phyloP scores from a whole-genome alignment of 2,888 invertebrate species.

The Parnassius smintheus region DNA sequence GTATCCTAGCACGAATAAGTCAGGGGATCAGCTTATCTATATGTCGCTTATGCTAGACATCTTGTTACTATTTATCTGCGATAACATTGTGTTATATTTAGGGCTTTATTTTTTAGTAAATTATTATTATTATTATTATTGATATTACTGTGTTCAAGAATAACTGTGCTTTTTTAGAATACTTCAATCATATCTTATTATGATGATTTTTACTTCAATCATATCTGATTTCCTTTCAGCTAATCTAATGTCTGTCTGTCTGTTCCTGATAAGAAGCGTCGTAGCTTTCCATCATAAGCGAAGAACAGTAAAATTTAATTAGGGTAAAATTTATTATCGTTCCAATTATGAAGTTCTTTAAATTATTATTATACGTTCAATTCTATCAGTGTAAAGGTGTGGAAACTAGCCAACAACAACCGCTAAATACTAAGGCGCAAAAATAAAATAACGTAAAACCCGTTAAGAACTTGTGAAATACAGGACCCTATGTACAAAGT shows the following conservation, averaged over 20 bases:
- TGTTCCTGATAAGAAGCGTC: slow-evolving; percentile 22
- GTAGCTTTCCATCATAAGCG: slow-evolving; percentile 12
- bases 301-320: slow-evolving; percentile 13
- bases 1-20: no score
- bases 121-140: no score
- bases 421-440: slow-evolving; percentile 56
- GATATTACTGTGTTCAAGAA: no score
- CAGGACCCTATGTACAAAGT: slow-evolving; percentile 59
- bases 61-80: no score
- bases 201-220: no score
- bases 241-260: no score
- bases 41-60: no score
- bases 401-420: slow-evolving; percentile 38
- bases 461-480: slow-evolving; percentile 49
- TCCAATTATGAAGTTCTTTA: slow-evolving; percentile 33
- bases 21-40: no score
- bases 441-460: slow-evolving; percentile 54
- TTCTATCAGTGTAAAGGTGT: slow-evolving; percentile 47
- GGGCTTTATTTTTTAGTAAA: no score
- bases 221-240: background rate
- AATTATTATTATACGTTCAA: slow-evolving; percentile 41
- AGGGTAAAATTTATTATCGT: slow-evolving; percentile 33
- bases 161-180: no score
- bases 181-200: no score
- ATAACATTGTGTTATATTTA: no score